Percentiles rank a stretch among this genome's conserved stretches.
Evolutionary conservation across 1,140 invertebrate species (phyloP).

Genomic region (Musca vetustissima): DNA sequence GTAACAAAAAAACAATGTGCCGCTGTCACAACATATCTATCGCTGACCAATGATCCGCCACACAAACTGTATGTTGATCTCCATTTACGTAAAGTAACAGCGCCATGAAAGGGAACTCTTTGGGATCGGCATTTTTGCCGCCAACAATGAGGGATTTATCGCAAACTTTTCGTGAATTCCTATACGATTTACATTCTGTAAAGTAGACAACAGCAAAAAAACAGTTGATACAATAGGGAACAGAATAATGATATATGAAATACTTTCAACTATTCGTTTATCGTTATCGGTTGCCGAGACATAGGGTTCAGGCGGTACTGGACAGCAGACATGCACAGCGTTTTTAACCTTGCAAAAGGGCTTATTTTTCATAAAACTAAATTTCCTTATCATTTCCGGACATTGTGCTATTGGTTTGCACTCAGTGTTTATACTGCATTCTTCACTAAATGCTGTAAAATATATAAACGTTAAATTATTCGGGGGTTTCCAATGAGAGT

Average conservation of each 20-base stretch:
- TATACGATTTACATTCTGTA: neutral
- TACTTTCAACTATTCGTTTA: neutral
- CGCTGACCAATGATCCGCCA: constrained; percentile 54
- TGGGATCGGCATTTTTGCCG: neutral
- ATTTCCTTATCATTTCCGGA: neutral
- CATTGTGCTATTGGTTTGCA: neutral
- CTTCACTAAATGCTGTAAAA: neutral
- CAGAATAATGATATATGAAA: too few relatives aligned
- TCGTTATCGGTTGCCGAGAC: neutral
- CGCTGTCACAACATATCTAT: constrained; percentile 51
- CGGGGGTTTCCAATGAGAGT: too few relatives aligned
- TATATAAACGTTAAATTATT: too few relatives aligned
- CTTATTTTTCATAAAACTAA: neutral
- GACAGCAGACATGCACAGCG: neutral
- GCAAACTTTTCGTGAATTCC: neutral
- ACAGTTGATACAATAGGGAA: neutral
- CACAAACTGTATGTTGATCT: constrained; percentile 41
- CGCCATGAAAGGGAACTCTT: constrained; percentile 25
- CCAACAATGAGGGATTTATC: constrained; percentile 17
- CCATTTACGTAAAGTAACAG: neutral
- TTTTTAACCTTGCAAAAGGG: neutral
- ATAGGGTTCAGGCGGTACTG: neutral
- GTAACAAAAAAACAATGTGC: constrained; percentile 48
- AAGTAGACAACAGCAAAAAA: neutral
- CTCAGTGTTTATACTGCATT: constrained; percentile 3